Base-by-base conservation (phyloP, 2,888 invertebrate species). In the Meloe dianella region DNA sequence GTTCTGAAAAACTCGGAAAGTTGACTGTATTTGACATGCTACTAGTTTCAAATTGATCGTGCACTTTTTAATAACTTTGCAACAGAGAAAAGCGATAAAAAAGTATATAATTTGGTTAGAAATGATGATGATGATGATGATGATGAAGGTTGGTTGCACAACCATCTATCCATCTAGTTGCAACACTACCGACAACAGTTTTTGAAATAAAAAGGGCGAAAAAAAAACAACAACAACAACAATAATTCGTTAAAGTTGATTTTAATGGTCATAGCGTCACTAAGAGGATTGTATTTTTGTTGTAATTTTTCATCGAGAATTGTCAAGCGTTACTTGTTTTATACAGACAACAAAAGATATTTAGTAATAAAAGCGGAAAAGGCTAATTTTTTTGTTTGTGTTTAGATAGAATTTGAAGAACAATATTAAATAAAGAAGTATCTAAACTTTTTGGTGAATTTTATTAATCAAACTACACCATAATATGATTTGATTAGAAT, bases 181-280 rank as follows among this genome's bases (percentile, higher is more conserved):
- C 47, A 47, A 47, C 47, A 20, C 12, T 47, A 17, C 47, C 1
- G 7, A 47, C 47, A 51, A 22, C 51, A 54, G 12, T 14, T 22
- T 22, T 2, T 4, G 12, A 38, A 14, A n/a, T 20, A 8, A 9
- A 47, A n/a, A n/a, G n/a, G n/a, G n/a, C 7, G 47, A 9, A 47
- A 47, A 47, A 24, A 24, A 51, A 51, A 17, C n/a, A 7, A 47
- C 17, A 41, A 20, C 17, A 47, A 24, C 54, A 54, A 54, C 54
- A 54, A 54, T 27, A 54, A 14, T 54, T 54, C 54, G 54, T 14
- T 27, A 54, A 54, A 54, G 54, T 54, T 54, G 54, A 27, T 54
- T 54, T 54, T 54, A 54, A 54, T 54, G 54, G 54, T 27, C 27
- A 54, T 54, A 27, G 54, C 54, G 54, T 54, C n/a, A 54, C 54